Percentiles rank a stretch among this genome's conserved stretches.
phyloP scores from a whole-genome alignment of 2,797 vertebrate species.

The Steatocranus sp. region DNA sequence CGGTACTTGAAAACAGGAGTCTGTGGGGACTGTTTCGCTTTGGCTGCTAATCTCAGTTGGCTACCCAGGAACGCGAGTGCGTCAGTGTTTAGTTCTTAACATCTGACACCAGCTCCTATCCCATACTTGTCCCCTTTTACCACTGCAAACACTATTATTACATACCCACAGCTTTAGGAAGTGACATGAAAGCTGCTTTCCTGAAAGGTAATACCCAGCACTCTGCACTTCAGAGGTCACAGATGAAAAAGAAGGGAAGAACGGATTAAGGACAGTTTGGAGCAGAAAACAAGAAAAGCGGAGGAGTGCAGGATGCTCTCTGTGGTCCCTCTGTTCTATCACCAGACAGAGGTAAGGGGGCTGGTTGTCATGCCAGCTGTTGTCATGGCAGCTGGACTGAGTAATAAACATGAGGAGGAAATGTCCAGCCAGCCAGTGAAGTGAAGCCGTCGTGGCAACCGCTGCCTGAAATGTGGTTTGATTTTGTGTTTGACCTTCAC shows the following conservation, averaged over 20 bases:
- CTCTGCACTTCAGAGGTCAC: slow-evolving; percentile 14
- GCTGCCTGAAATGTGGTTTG: background rate
- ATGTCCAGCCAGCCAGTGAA: background rate
- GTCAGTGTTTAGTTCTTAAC: background rate
- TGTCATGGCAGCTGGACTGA: slow-evolving; percentile 61
- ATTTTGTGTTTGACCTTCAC: background rate
- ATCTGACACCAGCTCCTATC: background rate
- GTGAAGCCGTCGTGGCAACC: slow-evolving; percentile 4
- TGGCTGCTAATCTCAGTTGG: background rate
- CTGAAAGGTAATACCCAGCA: background rate
- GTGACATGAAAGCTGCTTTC: slow-evolving; percentile 14
- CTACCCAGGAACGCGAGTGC: rapidly evolving
- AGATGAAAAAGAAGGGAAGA: background rate
- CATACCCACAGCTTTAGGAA: background rate
- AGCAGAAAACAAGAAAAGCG: background rate
- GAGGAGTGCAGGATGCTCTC: slow-evolving; percentile 38
- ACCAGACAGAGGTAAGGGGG: slow-evolving; percentile 49
- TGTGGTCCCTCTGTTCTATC: slow-evolving; percentile 20
- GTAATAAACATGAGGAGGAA: slow-evolving; percentile 56
- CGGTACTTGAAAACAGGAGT: background rate
- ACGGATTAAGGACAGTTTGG: background rate
- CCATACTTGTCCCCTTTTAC: background rate
- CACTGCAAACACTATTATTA: background rate
- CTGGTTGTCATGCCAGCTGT: slow-evolving; percentile 68
- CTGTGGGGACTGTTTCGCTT: background rate